Base-by-base conservation (phyloP, 2,113 vertebrate genomes). In the Vulpes lagopus region DNA sequence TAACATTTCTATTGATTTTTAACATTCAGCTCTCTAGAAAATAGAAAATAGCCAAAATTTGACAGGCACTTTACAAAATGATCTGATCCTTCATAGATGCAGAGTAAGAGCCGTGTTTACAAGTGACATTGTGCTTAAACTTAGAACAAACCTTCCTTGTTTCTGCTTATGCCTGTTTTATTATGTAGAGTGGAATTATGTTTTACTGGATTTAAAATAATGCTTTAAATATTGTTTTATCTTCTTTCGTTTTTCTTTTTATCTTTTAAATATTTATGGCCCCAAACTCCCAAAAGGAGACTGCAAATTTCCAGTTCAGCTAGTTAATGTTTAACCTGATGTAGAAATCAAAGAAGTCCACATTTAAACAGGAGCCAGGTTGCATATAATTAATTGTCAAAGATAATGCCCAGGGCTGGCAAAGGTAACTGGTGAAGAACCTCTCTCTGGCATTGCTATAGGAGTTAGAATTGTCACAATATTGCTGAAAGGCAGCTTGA, bases 1-100 rank as follows among this genome's bases (percentile, higher is more conserved):
- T 88, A 95, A 94, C 91, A 49, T 96, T 97, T 96, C 93, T 96
- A 94, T 98, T 98, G 98, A 98, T 98, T 97, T 97, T 97, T 97
- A 98, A 94, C 97, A 95, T 97, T 93, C 71, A 74, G 76, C 92
- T 97, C 65, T 90, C 93, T 82, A 96, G 91, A 97, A 98, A 96
- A 97, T 94, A 97, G 96, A 96, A 97, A 96, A 95, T 96, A 88
- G 93, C 95, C 94, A 95, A 97, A 97, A 95, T 97, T 95, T 97
- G 97, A 98, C 97, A 97, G 49, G 88, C 95, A 96, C 88, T 98
- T 96, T 98, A 84, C 91, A 91, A 97, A 96, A 97, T 89, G 93
- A 96, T 95, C 84, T 67, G 53, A 91, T 97, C 84, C 86, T 97
- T 91, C 4, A 0, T n/a, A 78, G 94, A 81, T 73, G 86, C 87